These are phyloP conservation scores for Diarsia brunnea DNA, from an alignment of 2,888 invertebrate species.

Conservation along the genomic window DNA sequence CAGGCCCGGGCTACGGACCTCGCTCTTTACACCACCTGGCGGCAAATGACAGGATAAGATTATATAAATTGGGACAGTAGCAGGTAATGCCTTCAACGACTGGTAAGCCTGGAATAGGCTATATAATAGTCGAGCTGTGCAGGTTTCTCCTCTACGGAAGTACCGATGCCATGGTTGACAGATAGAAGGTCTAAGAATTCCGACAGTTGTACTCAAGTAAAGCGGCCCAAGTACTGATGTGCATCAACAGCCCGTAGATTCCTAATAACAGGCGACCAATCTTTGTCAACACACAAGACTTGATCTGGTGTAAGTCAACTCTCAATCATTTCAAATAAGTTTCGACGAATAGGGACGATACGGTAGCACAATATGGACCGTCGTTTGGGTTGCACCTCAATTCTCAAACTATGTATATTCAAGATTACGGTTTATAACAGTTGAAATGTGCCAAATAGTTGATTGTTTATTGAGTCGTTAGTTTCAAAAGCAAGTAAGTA, in stretches of 20 bases:
- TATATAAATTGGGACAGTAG: neutral
- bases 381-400: neutral
- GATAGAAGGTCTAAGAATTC: neutral
- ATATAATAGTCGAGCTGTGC: neutral
- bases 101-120: neutral
- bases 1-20: conserved; percentile 93
- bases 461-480: too few species aligned
- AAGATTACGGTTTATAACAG: neutral
- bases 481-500: neutral
- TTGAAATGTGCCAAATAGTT: neutral
- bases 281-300: neutral
- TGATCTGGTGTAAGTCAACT: neutral
- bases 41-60: neutral
- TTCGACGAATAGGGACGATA: neutral
- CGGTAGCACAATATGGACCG: neutral
- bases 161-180: neutral
- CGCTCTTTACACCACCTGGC: conserved; percentile 92
- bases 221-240: neutral
- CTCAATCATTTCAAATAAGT: neutral
- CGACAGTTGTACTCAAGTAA: neutral
- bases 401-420: neutral
- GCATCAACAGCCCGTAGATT: neutral
- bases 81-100: neutral
- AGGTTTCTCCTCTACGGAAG: neutral
- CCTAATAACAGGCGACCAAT: neutral